A percentile compares a stretch with the other conserved stretches of the same genome.
Conservation (phyloP, 2,113 vertebrate species). For the Gopherus flavomarginatus region DNA sequence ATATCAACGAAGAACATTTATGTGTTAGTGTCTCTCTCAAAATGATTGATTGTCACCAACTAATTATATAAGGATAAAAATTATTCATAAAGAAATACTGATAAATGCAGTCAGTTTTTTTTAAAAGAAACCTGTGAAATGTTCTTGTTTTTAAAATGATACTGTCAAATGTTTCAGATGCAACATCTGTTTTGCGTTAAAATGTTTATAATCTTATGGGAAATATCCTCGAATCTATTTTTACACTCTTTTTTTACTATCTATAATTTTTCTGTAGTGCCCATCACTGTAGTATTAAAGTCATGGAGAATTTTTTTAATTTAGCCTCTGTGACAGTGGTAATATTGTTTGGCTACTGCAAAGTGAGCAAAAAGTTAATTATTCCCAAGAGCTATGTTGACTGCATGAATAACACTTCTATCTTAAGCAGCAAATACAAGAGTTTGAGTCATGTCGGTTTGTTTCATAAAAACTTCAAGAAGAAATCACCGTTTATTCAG, state of each 20-base stretch:
- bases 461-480: neutral
- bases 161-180: neutral
- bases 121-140: neutral
- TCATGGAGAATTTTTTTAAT: neutral
- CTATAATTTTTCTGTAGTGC: neutral
- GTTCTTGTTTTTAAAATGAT: neutral
- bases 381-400: neutral
- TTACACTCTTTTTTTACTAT: neutral
- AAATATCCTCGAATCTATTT: neutral
- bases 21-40: neutral
- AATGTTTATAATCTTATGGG: neutral
- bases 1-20: neutral
- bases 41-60: fast-evolving
- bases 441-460: neutral
- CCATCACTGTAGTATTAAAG: neutral
- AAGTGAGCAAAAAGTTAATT: neutral
- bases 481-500: neutral
- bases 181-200: neutral
- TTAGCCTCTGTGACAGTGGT: neutral
- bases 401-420: neutral
- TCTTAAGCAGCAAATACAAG: neutral
- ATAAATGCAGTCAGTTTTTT: neutral
- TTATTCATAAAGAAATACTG: fast-evolving
- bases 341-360: neutral
- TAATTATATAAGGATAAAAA: no score